These are phyloP conservation scores for Enteromius afrohamiltoni DNA, from an alignment of 2,797 vertebrate species.

Conservation along the genomic window DNA sequence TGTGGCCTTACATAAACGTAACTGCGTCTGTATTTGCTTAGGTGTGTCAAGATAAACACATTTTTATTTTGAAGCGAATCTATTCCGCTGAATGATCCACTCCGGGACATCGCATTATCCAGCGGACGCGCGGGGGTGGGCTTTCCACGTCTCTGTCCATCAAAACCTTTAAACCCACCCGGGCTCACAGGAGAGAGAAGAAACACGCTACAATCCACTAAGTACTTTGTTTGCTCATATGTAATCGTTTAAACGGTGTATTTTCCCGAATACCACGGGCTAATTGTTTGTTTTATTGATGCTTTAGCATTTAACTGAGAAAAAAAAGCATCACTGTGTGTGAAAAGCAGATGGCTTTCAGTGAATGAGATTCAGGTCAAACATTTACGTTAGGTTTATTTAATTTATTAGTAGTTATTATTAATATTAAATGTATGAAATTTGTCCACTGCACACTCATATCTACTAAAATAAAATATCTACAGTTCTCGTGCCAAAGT, in stretches of 20 bases:
- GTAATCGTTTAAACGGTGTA: background rate
- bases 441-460: background rate
- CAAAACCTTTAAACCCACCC: slow-evolving; percentile 61
- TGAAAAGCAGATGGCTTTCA: background rate
- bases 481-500: background rate
- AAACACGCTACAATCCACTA: background rate
- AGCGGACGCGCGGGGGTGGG: slow-evolving; percentile 41
- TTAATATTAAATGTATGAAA: background rate
- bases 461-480: background rate
- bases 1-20: background rate
- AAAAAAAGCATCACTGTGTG: background rate
- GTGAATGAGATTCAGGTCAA: background rate
- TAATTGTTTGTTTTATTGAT: background rate
- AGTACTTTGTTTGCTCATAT: background rate
- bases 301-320: background rate
- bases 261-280: background rate
- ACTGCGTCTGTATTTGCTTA: background rate
- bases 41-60: background rate
- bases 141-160: slow-evolving; percentile 57
- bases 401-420: background rate
- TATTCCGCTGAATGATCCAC: slow-evolving; percentile 35
- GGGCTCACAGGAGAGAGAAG: slow-evolving; percentile 27
- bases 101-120: slow-evolving; percentile 53
- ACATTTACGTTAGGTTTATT: background rate
- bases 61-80: background rate